Percentiles rank a stretch among this genome's conserved stretches.
Evolutionary conservation across 2,888 invertebrate genomes (phyloP).

Genomic region (Keiferia lycopersicella): DNA sequence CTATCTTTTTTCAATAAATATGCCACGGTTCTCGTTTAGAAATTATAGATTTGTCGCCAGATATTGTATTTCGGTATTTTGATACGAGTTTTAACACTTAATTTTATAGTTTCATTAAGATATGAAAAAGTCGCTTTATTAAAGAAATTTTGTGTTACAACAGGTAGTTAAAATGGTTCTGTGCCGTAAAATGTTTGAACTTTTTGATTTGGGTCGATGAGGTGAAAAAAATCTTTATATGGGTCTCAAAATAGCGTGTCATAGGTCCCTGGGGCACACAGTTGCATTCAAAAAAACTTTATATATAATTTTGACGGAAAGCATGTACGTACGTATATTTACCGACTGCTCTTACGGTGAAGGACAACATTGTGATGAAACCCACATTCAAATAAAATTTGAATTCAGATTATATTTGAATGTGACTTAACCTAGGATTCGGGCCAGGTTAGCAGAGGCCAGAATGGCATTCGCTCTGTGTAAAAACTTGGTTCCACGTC

Average conservation of each 20-base stretch:
- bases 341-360: too few species aligned
- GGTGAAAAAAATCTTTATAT: slow-evolving; percentile 38
- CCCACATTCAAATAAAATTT: too few species aligned
- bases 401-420: too few species aligned
- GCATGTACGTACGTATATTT: too few species aligned
- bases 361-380: too few species aligned
- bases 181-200: slow-evolving; percentile 18
- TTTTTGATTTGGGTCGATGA: slow-evolving; percentile 28
- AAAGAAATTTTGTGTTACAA: slow-evolving; percentile 23
- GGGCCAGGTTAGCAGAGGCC: too few species aligned
- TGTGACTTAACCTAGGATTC: too few species aligned
- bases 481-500: too few species aligned
- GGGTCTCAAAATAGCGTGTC: slow-evolving; percentile 36
- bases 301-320: too few species aligned
- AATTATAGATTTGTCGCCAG: slow-evolving; percentile 19
- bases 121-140: slow-evolving; percentile 19
- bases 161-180: slow-evolving; percentile 11
- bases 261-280: slow-evolving; percentile 36
- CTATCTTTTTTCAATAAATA: slow-evolving; percentile 23
- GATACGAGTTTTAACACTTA: slow-evolving; percentile 26
- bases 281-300: neutral
- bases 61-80: slow-evolving; percentile 22
- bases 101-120: slow-evolving; percentile 26
- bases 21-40: slow-evolving; percentile 4
- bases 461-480: too few species aligned